Evolutionary conservation across 1,140 invertebrate genomes (phyloP), one percentile per base, ranked within the genome.

Genomic region (Platyscapa corneri): DNA sequence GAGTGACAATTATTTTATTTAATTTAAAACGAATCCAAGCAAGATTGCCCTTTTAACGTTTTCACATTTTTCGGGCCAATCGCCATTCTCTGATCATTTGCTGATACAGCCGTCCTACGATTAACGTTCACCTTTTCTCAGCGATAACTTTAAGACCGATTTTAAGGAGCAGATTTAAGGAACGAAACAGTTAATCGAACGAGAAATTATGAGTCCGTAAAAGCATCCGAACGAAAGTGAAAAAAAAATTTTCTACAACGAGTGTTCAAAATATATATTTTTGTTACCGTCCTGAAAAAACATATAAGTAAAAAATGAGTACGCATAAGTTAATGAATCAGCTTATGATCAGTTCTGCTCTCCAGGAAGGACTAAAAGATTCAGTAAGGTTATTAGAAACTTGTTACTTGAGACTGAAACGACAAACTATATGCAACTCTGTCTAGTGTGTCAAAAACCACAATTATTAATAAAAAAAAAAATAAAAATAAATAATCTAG

Each of bases 361-460:
- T 88, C 86, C 81, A 82, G 87, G 88, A 87, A 88, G 89, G 87
- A 86, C 88, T 90, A 88, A 88, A 65, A 85, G 84, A 88, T 87
- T 87, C 78, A 87, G 86, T 89, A 83, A 87, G 87, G 87, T 88
- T 89, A 89, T 85, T 82, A 87, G 76, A 86, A 86, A 83, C 65
- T 86, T 83, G 85, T 86, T 86, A 86, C 81, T 86, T 89, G 85
- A 88, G 88, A 90, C 86, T 90, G 87, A 88, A 88, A 89, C 89
- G 88, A 90, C 88, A 90, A 89, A 90, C 89, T 90, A 70, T 86
- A 90, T 90, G 89, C 89, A 90, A 90, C 88, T 88, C 88, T 88
- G 75, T 89, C 88, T 89, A 89, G 86, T 88, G 83, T 88, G 85
- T 86, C 84, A 82, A 90, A 89, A 90, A 89, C 89, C 89, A 90